A percentile compares a stretch with the other conserved stretches of the same genome.
These are phyloP conservation scores for Hydriomena furcata DNA, from an alignment of 2,888 invertebrate genomes.

Conservation along the genomic window DNA sequence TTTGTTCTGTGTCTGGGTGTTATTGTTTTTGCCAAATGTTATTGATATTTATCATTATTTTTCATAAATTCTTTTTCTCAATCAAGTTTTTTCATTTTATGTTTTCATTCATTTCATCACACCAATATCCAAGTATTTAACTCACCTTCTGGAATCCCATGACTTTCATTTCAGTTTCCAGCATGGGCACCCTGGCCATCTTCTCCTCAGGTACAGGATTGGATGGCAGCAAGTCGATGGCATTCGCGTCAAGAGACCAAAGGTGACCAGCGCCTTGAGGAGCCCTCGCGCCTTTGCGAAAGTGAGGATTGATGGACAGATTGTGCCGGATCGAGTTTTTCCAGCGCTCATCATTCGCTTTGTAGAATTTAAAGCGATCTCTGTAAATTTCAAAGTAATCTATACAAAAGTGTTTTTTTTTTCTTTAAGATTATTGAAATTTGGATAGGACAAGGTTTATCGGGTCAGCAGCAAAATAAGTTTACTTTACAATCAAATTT, in stretches of 20 bases:
- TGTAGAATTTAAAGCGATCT: slow-evolving; percentile 94
- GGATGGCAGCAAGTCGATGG: slow-evolving; percentile 70
- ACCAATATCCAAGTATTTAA: no score
- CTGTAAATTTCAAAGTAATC: slow-evolving; percentile 70
- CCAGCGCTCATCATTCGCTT: slow-evolving; percentile 95
- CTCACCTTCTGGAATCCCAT: slow-evolving; percentile 70
- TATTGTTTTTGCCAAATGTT: no score
- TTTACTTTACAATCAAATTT: no score
- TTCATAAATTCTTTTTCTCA: no score
- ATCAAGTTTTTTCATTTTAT: no score
- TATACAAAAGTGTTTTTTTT: background rate
- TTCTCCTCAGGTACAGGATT: slow-evolving; percentile 51
- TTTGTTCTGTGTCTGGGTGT: no score
- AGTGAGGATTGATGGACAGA: slow-evolving; percentile 95
- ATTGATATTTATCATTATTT: no score
- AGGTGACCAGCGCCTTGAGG: slow-evolving; percentile 94
- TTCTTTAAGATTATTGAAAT: no score
- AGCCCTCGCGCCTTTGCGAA: slow-evolving; percentile 92
- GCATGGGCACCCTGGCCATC: slow-evolving; percentile 38
- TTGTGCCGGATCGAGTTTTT: slow-evolving; percentile 96
- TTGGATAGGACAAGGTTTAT: no score
- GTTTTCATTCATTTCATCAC: no score
- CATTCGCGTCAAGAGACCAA: slow-evolving; percentile 91
- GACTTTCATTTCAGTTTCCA: slow-evolving; percentile 49
- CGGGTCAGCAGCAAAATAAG: no score